A percentile compares a stretch with the other conserved stretches of the same genome.
Conservation (phyloP, 2,113 vertebrate species). For the Grallaria varia region DNA sequence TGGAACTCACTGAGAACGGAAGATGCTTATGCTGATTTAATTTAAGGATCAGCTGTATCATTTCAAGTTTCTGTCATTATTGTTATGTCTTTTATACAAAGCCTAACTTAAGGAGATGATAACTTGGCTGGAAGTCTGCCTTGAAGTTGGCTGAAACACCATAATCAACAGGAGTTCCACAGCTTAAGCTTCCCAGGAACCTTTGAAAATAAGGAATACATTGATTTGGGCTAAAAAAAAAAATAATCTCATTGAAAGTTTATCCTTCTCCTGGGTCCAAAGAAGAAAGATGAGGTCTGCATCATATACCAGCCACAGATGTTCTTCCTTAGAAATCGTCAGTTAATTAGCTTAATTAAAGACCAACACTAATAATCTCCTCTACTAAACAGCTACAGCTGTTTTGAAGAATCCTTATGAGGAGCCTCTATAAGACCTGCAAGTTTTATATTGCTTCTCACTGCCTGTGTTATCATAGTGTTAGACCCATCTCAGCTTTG, state of each 20-base stretch:
- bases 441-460: not conserved
- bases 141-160: not conserved
- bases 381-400: not conserved
- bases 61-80: not conserved
- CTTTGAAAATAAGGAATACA: not conserved
- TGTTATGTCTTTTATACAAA: not conserved
- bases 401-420: not conserved
- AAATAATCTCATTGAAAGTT: not conserved
- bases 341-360: not conserved
- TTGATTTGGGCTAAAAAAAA: not conserved
- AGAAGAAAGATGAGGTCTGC: not conserved
- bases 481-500: accelerated
- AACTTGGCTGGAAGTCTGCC: not conserved
- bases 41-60: not conserved
- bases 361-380: not conserved
- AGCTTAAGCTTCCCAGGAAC: not conserved
- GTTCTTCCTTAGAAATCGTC: not conserved
- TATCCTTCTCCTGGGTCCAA: not conserved
- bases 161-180: not conserved
- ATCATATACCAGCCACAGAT: not conserved
- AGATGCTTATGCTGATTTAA: not conserved
- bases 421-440: not conserved
- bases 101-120: not conserved
- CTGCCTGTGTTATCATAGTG: not conserved
- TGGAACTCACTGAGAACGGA: not conserved